Evolutionary conservation across 1,140 invertebrate genomes (phyloP), one percentile per base, ranked within the genome.

Genomic region (Trachymyrmex septentrionalis): DNA sequence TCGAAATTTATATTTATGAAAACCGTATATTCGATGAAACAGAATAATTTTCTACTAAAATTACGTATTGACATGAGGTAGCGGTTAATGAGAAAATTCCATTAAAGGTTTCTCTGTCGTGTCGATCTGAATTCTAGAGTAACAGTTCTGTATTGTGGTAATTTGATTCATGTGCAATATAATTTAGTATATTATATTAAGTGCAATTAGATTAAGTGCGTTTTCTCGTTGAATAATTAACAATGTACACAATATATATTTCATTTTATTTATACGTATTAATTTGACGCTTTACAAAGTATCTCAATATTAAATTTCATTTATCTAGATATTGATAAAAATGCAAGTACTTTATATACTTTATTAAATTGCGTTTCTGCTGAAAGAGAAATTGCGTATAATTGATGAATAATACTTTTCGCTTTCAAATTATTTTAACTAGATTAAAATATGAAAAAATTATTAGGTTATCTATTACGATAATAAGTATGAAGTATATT

Each of bases 41-140:
- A 27, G 19, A 57, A 34, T 38, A 48, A 73, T 87, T 82, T 82
- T 80, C 27, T 80, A 61, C 14, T 63, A 27, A 57, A 76, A 88
- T 81, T 66, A 48, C 12, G 16, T 48, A 57, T 75, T 38, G 9
- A 12, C 50, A 16, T 34, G n/a, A 19, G 3, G 9, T 7, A 48
- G n/a, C 2, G 16, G 63, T 59, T 82, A 59, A 82, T 61, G 21
- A 55, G 24, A 61, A 19, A n/a, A 72, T 59, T 59, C 24, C 34
- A 82, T 73, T 72, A 72, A 72, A 82, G 34, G 7, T 72, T 50
- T 34, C 57, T 48, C 38, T 30, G 34, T 44, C 7, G 9, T 64
- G n/a, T 27, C 12, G 71, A 14, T 48, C 3, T 24, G 16, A 67
- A 67, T 67, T 67, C 55, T 30, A 21, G 30, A 24, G 53, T 21